Evolutionary conservation across 2,888 invertebrate genomes (phyloP).

Genomic region (Slavum lentiscoides): DNA sequence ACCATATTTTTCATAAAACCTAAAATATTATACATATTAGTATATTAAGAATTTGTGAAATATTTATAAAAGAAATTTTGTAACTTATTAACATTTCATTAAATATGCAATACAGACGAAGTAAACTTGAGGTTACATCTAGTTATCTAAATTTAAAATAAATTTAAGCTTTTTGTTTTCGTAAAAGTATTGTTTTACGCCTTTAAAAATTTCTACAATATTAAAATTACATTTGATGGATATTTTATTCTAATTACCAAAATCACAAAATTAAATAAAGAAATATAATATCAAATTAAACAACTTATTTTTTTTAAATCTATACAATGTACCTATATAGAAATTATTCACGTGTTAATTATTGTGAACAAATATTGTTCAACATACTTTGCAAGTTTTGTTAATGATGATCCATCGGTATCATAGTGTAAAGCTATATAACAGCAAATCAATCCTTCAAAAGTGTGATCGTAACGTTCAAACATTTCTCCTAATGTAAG

Average conservation of each 20-base stretch:
- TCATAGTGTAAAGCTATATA: slow-evolving; percentile 72
- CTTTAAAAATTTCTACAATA: too few relatives aligned
- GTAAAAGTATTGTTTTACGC: too few relatives aligned
- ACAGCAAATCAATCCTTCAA: slow-evolving; percentile 96
- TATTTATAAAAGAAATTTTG: too few relatives aligned
- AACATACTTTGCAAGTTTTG: slow-evolving; percentile 37
- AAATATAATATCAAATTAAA: too few relatives aligned
- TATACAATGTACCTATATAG: too few relatives aligned
- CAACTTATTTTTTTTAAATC: too few relatives aligned
- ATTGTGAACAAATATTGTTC: neutral
- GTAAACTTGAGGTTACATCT: too few relatives aligned
- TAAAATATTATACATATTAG: neutral
- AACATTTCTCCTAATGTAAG: slow-evolving; percentile 97
- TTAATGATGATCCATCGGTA: slow-evolving; percentile 23
- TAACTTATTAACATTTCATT: neutral
- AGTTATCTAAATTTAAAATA: too few relatives aligned
- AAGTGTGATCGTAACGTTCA: slow-evolving; percentile 86
- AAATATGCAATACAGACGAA: neutral
- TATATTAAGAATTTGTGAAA: neutral
- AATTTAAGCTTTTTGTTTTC: too few relatives aligned
- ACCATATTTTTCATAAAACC: slow-evolving; percentile 35
- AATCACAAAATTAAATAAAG: too few relatives aligned
- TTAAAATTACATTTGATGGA: too few relatives aligned
- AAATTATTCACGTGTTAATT: neutral
- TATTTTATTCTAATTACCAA: too few relatives aligned